Percentiles rank a stretch among this genome's conserved stretches.
Conservation (phyloP, 2,797 vertebrate genomes). For the Microcaecilia unicolor region DNA sequence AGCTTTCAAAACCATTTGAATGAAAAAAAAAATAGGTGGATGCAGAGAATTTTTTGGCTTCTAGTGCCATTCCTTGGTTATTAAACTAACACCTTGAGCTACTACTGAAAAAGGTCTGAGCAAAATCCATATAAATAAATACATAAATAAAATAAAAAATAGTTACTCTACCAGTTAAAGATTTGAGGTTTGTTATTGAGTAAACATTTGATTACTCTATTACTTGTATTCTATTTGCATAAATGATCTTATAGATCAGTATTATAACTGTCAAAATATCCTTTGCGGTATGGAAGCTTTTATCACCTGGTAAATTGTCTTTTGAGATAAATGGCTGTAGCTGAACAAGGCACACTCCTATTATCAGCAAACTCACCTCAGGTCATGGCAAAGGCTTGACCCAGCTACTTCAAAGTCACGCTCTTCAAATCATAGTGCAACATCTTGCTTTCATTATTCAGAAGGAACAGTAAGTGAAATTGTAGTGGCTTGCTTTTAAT, state of each 20-base stretch:
- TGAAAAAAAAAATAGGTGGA: no score
- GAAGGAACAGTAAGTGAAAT: constrained; percentile 13
- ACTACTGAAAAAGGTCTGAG: no score
- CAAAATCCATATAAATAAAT: no score
- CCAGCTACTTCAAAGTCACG: constrained; percentile 42
- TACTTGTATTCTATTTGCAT: constrained; percentile 47
- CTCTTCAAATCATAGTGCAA: constrained; percentile 36
- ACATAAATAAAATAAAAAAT: no score
- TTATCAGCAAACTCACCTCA: constrained; percentile 33
- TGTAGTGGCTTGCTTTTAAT: constrained; percentile 30
- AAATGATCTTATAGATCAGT: constrained; percentile 51
- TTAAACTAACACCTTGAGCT: no score
- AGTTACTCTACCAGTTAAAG: constrained; percentile 40
- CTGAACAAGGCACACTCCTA: constrained; percentile 37
- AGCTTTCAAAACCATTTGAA: no score
- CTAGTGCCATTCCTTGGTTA: constrained; percentile 42
- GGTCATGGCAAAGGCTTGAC: constrained; percentile 13
- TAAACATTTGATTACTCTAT: constrained; percentile 65
- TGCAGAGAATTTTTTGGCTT: constrained; percentile 26
- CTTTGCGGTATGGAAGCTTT: constrained; percentile 56
- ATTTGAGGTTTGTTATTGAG: constrained; percentile 50
- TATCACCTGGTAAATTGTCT: constrained; percentile 62
- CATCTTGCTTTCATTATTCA: constrained; percentile 47
- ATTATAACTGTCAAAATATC: constrained; percentile 52
- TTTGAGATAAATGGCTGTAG: constrained; percentile 45